Conservation (phyloP, 2,797 vertebrate genomes). For the Masticophis lateralis region DNA sequence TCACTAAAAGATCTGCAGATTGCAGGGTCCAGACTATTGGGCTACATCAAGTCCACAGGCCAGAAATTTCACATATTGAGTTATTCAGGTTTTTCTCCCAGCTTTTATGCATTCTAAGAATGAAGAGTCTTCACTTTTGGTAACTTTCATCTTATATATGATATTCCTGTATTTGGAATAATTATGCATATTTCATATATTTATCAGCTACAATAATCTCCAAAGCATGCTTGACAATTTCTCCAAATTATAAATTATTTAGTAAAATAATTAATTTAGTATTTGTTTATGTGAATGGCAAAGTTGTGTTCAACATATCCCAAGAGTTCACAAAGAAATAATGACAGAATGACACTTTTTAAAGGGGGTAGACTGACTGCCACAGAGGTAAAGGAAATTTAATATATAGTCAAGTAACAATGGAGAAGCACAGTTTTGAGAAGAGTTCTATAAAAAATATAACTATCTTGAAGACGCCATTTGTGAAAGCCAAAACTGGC, state of each 20-base stretch:
- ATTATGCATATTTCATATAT: background rate
- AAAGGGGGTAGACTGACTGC: background rate
- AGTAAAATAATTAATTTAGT: conserved; percentile 23
- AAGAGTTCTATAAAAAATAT: background rate
- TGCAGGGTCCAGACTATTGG: background rate
- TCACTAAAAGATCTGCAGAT: background rate
- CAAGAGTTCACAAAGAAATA: background rate
- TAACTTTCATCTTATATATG: background rate
- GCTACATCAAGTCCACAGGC: background rate
- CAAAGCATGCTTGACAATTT: conserved; percentile 1
- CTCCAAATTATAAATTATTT: conserved; percentile 17
- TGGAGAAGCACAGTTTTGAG: background rate
- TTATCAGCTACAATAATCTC: background rate
- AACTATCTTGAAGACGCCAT: background rate
- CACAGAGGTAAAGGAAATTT: background rate
- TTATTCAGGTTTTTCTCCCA: background rate
- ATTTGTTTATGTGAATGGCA: background rate
- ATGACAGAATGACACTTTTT: background rate
- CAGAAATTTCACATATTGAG: background rate
- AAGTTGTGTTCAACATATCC: background rate
- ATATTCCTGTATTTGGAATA: background rate
- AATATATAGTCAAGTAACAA: background rate
- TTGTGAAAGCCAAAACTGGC: background rate
- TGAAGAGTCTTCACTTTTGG: background rate
- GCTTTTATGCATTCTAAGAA: background rate